phyloP scores from a whole-genome alignment of 2,113 vertebrate species.

The Erythrolamprus reginae region DNA sequence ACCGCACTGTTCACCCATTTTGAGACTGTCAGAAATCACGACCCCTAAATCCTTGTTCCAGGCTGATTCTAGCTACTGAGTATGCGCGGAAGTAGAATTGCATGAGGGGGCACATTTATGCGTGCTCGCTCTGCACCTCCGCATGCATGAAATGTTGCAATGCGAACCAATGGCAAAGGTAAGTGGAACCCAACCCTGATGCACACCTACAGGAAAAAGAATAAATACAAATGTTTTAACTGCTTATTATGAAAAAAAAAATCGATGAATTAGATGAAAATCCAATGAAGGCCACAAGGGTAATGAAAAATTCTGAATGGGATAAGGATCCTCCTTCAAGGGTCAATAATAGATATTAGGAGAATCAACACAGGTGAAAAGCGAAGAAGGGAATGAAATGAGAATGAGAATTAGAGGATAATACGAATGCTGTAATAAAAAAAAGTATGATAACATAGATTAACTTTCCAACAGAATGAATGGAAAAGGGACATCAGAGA shows the following conservation, averaged over 20 bases:
- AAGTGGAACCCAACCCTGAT: too few species aligned
- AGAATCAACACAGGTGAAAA: not conserved
- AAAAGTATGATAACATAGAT: not conserved
- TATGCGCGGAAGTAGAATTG: too few species aligned
- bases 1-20: too few species aligned
- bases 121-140: too few species aligned
- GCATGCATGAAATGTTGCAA: too few species aligned
- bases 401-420: not conserved
- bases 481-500: not conserved
- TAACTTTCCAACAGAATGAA: not conserved
- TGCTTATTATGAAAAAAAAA: not conserved
- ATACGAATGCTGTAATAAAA: not conserved
- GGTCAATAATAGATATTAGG: not conserved
- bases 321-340: not conserved
- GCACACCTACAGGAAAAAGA: not conserved
- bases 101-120: too few species aligned
- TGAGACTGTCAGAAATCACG: too few species aligned
- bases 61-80: too few species aligned
- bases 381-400: not conserved
- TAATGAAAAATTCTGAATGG: not conserved
- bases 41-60: too few species aligned
- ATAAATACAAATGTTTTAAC: not conserved
- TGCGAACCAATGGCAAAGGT: too few species aligned
- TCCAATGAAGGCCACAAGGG: not conserved
- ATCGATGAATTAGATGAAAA: not conserved